phyloP scores from a whole-genome alignment of 2,888 invertebrate species.

The Amphimallon solstitiale region DNA sequence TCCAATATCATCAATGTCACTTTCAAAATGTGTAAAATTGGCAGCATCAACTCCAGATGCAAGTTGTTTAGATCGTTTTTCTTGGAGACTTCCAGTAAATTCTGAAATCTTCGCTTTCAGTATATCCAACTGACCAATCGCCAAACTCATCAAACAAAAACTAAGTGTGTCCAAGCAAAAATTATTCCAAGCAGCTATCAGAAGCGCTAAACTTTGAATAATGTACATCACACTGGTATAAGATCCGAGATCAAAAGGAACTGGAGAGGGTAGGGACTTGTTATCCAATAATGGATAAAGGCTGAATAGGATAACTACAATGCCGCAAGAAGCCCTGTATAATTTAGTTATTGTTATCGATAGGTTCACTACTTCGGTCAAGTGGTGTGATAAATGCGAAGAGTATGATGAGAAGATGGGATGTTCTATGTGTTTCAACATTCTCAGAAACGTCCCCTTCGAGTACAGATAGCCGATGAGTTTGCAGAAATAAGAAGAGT shows the following conservation, averaged over 20 bases:
- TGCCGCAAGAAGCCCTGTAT: slow-evolving; percentile 29
- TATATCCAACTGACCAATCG: slow-evolving; percentile 49
- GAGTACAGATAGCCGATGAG: slow-evolving; percentile 33
- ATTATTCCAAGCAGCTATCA: slow-evolving; percentile 46
- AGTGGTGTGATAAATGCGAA: slow-evolving; percentile 30
- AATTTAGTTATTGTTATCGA: slow-evolving; percentile 36
- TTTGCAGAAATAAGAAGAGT: slow-evolving; percentile 36
- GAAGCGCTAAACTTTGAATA: slow-evolving; percentile 41
- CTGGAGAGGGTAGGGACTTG: slow-evolving; percentile 25
- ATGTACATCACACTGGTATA: slow-evolving; percentile 36
- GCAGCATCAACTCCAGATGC: not conserved
- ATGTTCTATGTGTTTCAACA: slow-evolving; percentile 33
- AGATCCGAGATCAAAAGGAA: slow-evolving; percentile 33
- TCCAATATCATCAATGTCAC: not conserved
- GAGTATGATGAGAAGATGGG: slow-evolving; percentile 40
- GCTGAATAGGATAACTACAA: slow-evolving; percentile 20
- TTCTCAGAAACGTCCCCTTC: slow-evolving; percentile 37
- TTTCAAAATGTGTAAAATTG: slow-evolving; percentile 2
- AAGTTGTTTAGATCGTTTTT: not conserved
- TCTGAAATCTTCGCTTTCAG: slow-evolving; percentile 45
- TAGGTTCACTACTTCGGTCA: slow-evolving; percentile 8
- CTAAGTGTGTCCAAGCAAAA: slow-evolving; percentile 51
- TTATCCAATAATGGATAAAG: slow-evolving; percentile 33
- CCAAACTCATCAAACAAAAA: slow-evolving; percentile 48
- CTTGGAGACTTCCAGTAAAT: slow-evolving; percentile 2